phyloP scores from a whole-genome alignment of 2,797 vertebrate genomes.

The Galaxias olidus region DNA sequence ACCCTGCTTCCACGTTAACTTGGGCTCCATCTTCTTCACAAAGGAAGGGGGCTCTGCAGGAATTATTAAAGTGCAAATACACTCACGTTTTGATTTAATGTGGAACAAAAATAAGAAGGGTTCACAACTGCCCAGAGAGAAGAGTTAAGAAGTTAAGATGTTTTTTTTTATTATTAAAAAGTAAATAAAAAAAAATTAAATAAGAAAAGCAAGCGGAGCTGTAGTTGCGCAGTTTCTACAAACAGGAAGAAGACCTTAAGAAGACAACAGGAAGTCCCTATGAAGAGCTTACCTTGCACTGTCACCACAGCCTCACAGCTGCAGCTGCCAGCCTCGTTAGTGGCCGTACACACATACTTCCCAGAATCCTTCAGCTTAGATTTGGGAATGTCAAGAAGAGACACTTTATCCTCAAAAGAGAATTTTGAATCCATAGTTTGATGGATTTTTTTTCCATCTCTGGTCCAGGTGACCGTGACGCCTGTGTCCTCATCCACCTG shows the following conservation, averaged over 20 bases:
- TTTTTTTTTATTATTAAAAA: constrained; percentile 45
- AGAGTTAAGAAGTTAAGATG: constrained; percentile 18
- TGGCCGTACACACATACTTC: constrained; percentile 88
- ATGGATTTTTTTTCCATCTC: constrained; percentile 91
- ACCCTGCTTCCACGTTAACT: constrained; percentile 92
- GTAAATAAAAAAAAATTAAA: constrained; percentile 37
- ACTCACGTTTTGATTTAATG: constrained; percentile 34
- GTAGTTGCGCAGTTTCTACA: constrained; percentile 31
- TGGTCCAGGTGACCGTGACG: constrained; percentile 88
- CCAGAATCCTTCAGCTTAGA: constrained; percentile 95
- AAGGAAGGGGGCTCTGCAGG: constrained; percentile 90
- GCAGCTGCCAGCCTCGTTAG: constrained; percentile 93
- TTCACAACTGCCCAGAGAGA: constrained; percentile 38
- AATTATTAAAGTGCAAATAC: constrained; percentile 49
- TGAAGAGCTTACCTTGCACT: constrained; percentile 90
- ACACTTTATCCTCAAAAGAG: constrained; percentile 95
- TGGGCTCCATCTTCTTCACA: constrained; percentile 92
- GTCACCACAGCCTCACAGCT: constrained; percentile 82
- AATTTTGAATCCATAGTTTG: constrained; percentile 93
- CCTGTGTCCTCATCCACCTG: constrained; percentile 96
- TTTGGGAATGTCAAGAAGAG: constrained; percentile 91
- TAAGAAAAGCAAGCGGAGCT: constrained; percentile 12
- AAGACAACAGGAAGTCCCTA: too few species aligned
- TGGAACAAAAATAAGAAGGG: constrained; percentile 25
- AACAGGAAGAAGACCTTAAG: constrained; percentile 36